These are phyloP conservation scores for Heliconius melpomene DNA, from an alignment of 1,140 invertebrate species.

Conservation along the genomic window DNA sequence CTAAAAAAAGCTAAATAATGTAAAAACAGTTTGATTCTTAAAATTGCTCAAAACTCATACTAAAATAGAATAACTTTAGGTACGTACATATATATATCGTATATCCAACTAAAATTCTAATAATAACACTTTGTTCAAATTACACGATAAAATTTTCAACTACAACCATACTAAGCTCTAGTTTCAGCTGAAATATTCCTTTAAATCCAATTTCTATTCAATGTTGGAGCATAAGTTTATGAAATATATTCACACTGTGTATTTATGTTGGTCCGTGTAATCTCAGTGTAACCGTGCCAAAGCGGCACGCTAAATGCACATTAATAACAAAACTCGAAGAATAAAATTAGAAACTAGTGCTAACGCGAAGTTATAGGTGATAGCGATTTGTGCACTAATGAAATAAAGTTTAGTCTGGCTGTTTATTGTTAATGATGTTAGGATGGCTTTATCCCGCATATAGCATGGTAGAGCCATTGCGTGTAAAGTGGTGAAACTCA, in stretches of 20 bases:
- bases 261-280: constrained; percentile 67
- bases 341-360: constrained; percentile 44
- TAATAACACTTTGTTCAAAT: constrained; percentile 11
- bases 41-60: background rate
- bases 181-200: constrained; percentile 33
- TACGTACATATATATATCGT: background rate
- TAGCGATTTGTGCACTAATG: constrained; percentile 37
- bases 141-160: constrained; percentile 12
- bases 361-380: constrained; percentile 38
- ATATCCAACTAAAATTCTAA: constrained; percentile 10
- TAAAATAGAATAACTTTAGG: background rate
- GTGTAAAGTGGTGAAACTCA: too few relatives aligned
- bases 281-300: constrained; percentile 58
- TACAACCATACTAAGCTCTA: constrained; percentile 17
- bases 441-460: too few relatives aligned
- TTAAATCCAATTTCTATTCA: constrained; percentile 35
- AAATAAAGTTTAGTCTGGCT: background rate
- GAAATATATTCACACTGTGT: constrained; percentile 39
- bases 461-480: too few relatives aligned
- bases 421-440: background rate
- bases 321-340: constrained; percentile 73
- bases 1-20: background rate
- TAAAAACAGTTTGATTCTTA: background rate
- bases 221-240: constrained; percentile 35
- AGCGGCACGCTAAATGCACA: constrained; percentile 66